Percentiles rank a stretch among this genome's conserved stretches.
Conservation (phyloP, 2,888 invertebrate genomes). For the Gandaritis pyraliata region DNA sequence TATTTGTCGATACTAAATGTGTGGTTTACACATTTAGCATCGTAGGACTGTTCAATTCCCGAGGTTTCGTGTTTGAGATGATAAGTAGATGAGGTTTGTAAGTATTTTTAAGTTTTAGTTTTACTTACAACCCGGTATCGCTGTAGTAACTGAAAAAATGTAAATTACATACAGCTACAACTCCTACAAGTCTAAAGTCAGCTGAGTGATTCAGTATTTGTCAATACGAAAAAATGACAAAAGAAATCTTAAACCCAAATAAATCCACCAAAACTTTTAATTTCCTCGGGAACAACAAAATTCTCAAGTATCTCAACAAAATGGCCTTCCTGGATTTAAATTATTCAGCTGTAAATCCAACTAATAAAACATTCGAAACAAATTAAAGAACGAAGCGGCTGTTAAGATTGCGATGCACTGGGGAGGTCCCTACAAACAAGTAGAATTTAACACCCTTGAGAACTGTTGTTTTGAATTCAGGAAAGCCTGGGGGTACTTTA, state of each 20-base stretch:
- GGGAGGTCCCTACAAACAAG: conserved; percentile 30
- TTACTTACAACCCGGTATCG: no score
- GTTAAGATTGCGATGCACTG: conserved; percentile 36
- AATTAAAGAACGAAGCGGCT: conserved; percentile 32
- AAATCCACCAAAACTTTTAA: neutral
- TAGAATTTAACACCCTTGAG: conserved; percentile 30
- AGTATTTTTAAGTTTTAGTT: no score
- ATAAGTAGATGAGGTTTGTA: no score
- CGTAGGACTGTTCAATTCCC: no score
- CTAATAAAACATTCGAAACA: conserved; percentile 36
- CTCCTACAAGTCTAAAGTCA: no score
- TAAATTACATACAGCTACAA: no score
- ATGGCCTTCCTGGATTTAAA: conserved; percentile 22
- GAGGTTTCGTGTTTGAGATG: no score
- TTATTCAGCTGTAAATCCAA: conserved; percentile 34
- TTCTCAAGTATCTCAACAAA: conserved; percentile 16
- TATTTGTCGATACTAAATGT: neutral
- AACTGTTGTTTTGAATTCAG: conserved; percentile 24
- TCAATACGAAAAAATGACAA: no score
- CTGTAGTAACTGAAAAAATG: no score
- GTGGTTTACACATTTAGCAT: no score
- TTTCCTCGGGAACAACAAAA: conserved; percentile 2
- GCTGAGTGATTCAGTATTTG: no score
- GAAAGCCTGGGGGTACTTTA: conserved; percentile 9
- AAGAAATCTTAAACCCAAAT: no score